Evolutionary conservation across 2,113 vertebrate species (phyloP).

Genomic region (Antigone vipio): DNA sequence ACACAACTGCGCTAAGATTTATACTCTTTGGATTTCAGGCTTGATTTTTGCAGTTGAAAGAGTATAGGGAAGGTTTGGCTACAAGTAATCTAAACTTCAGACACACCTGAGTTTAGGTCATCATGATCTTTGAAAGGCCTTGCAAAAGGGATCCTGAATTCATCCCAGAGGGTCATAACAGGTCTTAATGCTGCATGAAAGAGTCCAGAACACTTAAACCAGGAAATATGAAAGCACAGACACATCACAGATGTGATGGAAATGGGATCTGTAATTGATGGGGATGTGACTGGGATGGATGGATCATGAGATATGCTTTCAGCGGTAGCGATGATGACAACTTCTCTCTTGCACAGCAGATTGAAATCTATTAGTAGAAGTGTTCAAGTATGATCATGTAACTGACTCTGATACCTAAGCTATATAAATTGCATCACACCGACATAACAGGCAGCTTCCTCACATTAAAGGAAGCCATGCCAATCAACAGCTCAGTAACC

Average conservation of each 20-base stretch:
- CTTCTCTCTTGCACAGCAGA: background rate
- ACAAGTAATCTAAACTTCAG: background rate
- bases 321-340: background rate
- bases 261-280: background rate
- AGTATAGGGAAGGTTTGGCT: background rate
- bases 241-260: background rate
- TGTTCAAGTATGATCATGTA: fast-evolving
- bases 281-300: background rate
- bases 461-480: background rate
- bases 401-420: background rate
- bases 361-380: background rate
- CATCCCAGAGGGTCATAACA: background rate
- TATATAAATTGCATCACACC: background rate
- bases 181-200: background rate
- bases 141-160: background rate
- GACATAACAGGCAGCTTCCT: background rate
- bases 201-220: background rate
- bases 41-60: background rate
- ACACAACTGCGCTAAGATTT: background rate
- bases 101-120: background rate
- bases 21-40: background rate
- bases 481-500: background rate
- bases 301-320: background rate
- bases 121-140: background rate
- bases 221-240: background rate